These are phyloP conservation scores for Ceyx melanurus DNA, from an alignment of 2,113 vertebrate genomes.

Conservation along the genomic window DNA sequence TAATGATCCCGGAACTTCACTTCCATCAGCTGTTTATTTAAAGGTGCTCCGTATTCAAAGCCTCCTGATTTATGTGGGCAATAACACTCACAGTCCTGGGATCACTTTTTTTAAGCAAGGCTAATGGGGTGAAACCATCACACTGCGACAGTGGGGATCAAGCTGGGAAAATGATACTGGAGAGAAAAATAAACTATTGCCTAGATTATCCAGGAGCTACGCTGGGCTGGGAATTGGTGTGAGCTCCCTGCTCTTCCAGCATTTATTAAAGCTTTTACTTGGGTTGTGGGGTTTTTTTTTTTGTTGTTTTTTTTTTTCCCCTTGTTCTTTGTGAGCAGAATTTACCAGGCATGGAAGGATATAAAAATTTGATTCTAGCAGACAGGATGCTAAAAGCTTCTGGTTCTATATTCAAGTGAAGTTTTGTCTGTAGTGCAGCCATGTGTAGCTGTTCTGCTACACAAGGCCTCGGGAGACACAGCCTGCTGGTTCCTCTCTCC, in stretches of 20 bases:
- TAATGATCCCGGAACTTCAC: conserved; percentile 82
- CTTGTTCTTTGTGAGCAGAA: conserved; percentile 33
- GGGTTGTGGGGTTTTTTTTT: background rate
- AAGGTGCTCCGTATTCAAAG: conserved; percentile 80
- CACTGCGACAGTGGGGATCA: conserved; percentile 69
- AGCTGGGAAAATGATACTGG: conserved; percentile 73
- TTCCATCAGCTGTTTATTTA: conserved; percentile 86
- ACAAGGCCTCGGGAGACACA: background rate
- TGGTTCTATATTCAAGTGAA: background rate
- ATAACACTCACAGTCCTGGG: conserved; percentile 73
- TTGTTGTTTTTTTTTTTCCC: background rate
- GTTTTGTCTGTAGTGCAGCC: background rate
- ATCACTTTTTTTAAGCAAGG: conserved; percentile 78
- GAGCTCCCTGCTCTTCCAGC: conserved; percentile 30
- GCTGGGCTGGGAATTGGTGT: conserved; percentile 28
- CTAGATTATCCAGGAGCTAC: conserved; percentile 48
- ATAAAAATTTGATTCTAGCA: conserved; percentile 28
- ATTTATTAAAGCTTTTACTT: conserved; percentile 52
- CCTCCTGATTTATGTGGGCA: conserved; percentile 82
- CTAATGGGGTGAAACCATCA: conserved; percentile 81
- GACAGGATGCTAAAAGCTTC: conserved; percentile 30
- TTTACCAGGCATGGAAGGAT: conserved; percentile 29
- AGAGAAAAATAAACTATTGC: conserved; percentile 67
- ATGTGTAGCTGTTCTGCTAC: background rate
- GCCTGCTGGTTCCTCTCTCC: background rate